Conservation (phyloP, 2,888 invertebrate species). For the Philopedon plagiatum region DNA sequence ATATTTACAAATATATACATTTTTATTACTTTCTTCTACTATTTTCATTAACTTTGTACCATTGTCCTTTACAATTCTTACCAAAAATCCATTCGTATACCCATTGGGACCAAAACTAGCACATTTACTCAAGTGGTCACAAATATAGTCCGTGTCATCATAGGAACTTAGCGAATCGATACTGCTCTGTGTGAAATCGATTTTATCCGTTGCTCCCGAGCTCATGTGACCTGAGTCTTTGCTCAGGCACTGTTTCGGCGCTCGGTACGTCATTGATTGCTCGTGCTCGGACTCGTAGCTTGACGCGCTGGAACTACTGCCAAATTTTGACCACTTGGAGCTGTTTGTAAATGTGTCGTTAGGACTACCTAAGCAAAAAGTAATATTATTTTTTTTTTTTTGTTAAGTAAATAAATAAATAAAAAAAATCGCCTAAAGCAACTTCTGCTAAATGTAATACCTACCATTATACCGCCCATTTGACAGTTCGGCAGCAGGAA, state of each 20-base stretch:
- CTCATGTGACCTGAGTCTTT: slow-evolving; percentile 68
- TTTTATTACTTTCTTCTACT: too few relatives aligned
- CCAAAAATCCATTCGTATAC: slow-evolving; percentile 59
- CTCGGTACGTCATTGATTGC: slow-evolving; percentile 50
- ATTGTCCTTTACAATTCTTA: slow-evolving; percentile 45
- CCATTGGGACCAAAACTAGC: slow-evolving; percentile 55
- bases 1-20: too few relatives aligned
- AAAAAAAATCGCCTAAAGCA: too few relatives aligned
- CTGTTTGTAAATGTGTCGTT: slow-evolving; percentile 36
- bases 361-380: slow-evolving; percentile 42
- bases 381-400: slow-evolving; percentile 2
- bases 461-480: slow-evolving; percentile 64
- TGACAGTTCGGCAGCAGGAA: slow-evolving; percentile 64
- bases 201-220: slow-evolving; percentile 64
- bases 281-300: slow-evolving; percentile 66
- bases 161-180: slow-evolving; percentile 67
- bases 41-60: too few relatives aligned
- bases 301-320: slow-evolving; percentile 66
- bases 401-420: too few relatives aligned
- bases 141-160: slow-evolving; percentile 67
- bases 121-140: slow-evolving; percentile 65
- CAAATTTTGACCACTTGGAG: slow-evolving; percentile 59
- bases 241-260: slow-evolving; percentile 60
- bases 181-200: slow-evolving; percentile 66
- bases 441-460: not conserved